Conservation (phyloP, 2,797 vertebrate species). For the Microhierax caerulescens region DNA sequence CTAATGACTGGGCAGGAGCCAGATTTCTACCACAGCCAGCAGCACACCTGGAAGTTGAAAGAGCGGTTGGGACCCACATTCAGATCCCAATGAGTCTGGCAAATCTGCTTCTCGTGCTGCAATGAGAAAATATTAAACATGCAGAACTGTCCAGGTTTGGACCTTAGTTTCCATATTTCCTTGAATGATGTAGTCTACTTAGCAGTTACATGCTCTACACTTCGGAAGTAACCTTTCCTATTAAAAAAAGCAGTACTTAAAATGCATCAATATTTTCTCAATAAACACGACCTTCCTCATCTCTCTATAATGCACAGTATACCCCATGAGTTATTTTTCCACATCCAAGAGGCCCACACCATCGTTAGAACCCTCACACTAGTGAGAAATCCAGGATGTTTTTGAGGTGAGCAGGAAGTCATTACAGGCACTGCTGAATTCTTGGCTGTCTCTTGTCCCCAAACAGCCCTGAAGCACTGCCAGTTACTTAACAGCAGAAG, state of each 20-base stretch:
- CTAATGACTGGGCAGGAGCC: background rate
- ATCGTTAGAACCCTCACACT: background rate
- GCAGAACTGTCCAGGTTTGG: background rate
- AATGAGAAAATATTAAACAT: background rate
- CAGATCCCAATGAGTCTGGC: background rate
- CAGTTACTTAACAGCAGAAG: background rate
- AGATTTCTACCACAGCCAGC: background rate
- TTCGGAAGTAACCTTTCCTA: background rate
- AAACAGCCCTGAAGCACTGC: background rate
- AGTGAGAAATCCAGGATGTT: background rate
- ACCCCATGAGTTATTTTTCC: background rate
- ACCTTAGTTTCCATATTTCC: background rate
- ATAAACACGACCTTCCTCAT: background rate
- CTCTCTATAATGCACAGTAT: background rate
- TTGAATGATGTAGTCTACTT: background rate
- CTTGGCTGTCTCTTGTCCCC: background rate
- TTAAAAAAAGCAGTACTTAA: background rate
- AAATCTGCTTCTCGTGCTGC: background rate
- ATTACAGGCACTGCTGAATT: background rate
- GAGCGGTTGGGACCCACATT: background rate
- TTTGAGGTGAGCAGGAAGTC: background rate
- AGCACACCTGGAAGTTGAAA: background rate
- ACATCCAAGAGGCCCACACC: background rate
- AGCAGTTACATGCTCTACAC: background rate
- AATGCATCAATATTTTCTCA: background rate